These are phyloP conservation scores for Andrena minutula DNA, from an alignment of 2,888 invertebrate genomes.

Conservation along the genomic window DNA sequence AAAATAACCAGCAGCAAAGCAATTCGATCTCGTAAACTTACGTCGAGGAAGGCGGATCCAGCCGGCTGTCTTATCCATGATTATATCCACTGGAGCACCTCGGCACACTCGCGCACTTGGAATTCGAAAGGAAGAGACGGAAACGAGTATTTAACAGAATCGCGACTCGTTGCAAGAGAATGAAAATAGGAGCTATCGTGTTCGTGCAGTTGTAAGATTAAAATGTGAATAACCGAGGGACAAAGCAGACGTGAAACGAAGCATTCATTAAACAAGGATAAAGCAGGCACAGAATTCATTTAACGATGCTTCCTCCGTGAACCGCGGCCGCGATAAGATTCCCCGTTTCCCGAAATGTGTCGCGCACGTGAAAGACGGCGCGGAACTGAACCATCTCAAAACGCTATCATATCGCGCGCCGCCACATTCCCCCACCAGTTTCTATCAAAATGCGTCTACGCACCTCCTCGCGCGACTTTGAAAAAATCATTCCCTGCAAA, in stretches of 20 bases:
- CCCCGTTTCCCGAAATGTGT: conserved; percentile 54
- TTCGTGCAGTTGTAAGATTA: background rate
- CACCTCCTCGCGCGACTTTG: conserved; percentile 42
- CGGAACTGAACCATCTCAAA: conserved; percentile 72
- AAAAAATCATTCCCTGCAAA: conserved; percentile 5
- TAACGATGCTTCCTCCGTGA: background rate
- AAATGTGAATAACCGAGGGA: background rate
- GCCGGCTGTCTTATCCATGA: conserved; percentile 34
- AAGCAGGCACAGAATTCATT: background rate
- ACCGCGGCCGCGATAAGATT: background rate
- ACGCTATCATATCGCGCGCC: conserved; percentile 71
- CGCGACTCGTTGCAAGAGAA: background rate
- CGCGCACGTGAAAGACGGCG: conserved; percentile 71
- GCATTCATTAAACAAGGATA: background rate
- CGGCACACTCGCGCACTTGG: conserved; percentile 33
- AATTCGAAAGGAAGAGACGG: background rate
- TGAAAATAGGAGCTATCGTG: background rate
- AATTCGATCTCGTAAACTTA: conserved; percentile 30
- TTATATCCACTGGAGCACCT: conserved; percentile 40
- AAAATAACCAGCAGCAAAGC: background rate
- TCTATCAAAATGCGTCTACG: conserved; percentile 63
- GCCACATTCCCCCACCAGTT: conserved; percentile 61
- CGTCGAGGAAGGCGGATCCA: conserved; percentile 7
- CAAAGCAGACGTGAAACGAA: background rate
- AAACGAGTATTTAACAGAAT: background rate